Evolutionary conservation across 2,888 invertebrate species (phyloP).

Genomic region (Diabrotica balteata): DNA sequence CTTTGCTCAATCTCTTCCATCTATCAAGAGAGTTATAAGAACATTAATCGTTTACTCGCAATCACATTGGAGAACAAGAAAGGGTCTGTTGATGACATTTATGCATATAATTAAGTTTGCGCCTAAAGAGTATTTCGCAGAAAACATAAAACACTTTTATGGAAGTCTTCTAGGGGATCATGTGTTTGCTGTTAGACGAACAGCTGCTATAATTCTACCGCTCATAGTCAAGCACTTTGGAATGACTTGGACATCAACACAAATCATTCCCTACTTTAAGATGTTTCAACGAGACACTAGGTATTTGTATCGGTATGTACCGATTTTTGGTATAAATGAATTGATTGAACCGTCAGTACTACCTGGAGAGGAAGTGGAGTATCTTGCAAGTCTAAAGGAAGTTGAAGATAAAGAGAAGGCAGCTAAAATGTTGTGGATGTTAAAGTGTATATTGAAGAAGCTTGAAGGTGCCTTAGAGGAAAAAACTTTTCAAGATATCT

Average conservation of each 20-base stretch:
- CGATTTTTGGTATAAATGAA: slow-evolving; percentile 55
- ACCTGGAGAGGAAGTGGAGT: slow-evolving; percentile 31
- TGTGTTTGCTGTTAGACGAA: slow-evolving; percentile 54
- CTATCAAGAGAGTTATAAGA: slow-evolving; percentile 50
- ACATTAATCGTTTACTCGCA: slow-evolving; percentile 50
- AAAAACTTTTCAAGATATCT: slow-evolving; percentile 36
- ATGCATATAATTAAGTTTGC: slow-evolving; percentile 51
- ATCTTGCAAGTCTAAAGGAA: slow-evolving; percentile 42
- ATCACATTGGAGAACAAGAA: slow-evolving; percentile 54
- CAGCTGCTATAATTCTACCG: slow-evolving; percentile 54
- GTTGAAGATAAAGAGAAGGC: slow-evolving; percentile 28
- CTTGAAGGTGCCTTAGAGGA: slow-evolving; percentile 45
- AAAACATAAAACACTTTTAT: slow-evolving; percentile 52
- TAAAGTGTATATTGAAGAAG: slow-evolving; percentile 32
- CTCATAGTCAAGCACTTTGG: slow-evolving; percentile 54
- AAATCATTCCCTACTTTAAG: slow-evolving; percentile 50
- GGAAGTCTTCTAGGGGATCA: slow-evolving; percentile 52
- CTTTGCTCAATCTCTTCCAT: slow-evolving; percentile 44
- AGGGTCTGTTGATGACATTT: slow-evolving; percentile 53
- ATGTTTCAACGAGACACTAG: slow-evolving; percentile 49
- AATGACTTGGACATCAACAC: slow-evolving; percentile 50
- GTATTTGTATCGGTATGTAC: slow-evolving; percentile 52
- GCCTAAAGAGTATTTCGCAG: slow-evolving; percentile 51
- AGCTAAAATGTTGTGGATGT: slow-evolving; percentile 30
- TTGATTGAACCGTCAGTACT: slow-evolving; percentile 51